Percentiles rank a stretch among this genome's conserved stretches.
Conservation (phyloP, 2,113 vertebrate genomes). For the Ammodytes marinus region DNA sequence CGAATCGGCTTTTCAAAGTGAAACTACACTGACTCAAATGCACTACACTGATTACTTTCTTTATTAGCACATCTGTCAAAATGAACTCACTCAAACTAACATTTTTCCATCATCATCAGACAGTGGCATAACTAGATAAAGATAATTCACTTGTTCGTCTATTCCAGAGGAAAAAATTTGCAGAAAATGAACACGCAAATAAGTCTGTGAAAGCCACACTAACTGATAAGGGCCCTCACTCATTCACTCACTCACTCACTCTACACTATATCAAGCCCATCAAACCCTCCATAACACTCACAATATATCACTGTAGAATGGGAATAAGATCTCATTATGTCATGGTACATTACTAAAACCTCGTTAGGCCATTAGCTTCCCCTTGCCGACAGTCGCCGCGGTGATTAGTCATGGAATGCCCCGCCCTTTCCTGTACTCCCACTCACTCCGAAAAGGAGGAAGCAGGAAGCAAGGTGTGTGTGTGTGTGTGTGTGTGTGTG, state of each 20-base stretch:
- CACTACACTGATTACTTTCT: neutral
- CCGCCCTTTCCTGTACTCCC: slow-evolving; percentile 78
- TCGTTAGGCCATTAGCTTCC: slow-evolving; percentile 77
- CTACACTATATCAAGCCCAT: slow-evolving; percentile 43
- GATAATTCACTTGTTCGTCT: slow-evolving; percentile 16
- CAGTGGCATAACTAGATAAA: slow-evolving; percentile 37
- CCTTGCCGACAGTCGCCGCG: slow-evolving; percentile 29
- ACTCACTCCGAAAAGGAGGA: slow-evolving; percentile 60
- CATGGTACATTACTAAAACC: slow-evolving; percentile 77
- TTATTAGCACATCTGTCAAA: slow-evolving; percentile 10
- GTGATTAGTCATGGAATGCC: slow-evolving; percentile 72
- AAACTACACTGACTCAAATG: slow-evolving; percentile 17
- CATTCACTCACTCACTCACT: slow-evolving; percentile 23
- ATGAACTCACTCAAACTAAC: neutral
- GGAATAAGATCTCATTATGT: slow-evolving; percentile 66
- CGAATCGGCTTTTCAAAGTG: neutral
- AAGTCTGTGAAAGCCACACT: slow-evolving; percentile 54
- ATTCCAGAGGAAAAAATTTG: slow-evolving; percentile 37
- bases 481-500: no score
- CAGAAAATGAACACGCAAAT: slow-evolving; percentile 12
- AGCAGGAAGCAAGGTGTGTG: slow-evolving; percentile 71
- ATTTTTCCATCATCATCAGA: slow-evolving; percentile 21
- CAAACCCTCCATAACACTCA: slow-evolving; percentile 54
- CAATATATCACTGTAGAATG: slow-evolving; percentile 56
- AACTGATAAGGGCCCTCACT: slow-evolving; percentile 63